Base-by-base conservation (phyloP, 2,888 invertebrate genomes). In the Arrhopalites spinosus region DNA sequence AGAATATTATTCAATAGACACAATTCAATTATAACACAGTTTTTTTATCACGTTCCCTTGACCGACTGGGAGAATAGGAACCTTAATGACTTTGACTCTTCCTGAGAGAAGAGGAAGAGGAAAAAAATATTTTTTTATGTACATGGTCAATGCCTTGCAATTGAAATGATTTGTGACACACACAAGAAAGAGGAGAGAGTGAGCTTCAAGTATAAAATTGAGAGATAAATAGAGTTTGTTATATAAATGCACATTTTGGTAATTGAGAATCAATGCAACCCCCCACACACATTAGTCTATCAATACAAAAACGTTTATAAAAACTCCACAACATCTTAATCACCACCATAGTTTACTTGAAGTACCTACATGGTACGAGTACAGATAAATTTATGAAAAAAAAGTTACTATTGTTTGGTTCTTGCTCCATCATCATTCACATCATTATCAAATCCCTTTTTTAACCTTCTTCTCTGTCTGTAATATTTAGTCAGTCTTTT, bases 181-280 rank as follows among this genome's bases (percentile, higher is more conserved):
- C n/a, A n/a, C n/a, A n/a, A n/a, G n/a, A n/a, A n/a, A n/a, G n/a
- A n/a, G n/a, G n/a, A n/a, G 36, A 45, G 67, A 23, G 29, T 67
- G 67, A 45, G 67, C 67, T 45, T 66, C 30, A 66, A 67, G 50
- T n/a, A 50, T 50, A n/a, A 50, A 50, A 50, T 45, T 7, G 8
- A 66, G n/a, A 66, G 66, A 66, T 66, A 69, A 29, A 69, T 50
- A 69, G 50, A 13, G 29, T 17, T 30, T 63, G n/a, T n/a, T n/a
- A n/a, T n/a, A 72, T 63, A 72, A 72, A 72, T 63, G 45, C 76
- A 29, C n/a, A n/a, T n/a, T 67, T 63, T 68, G 74, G 74, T 78
- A 78, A 78, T 78, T 78, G 77, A 78, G 78, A 78, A 78, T 78
- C 78, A 77, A 77, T 78, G 75, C 66, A 11, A 36, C 36, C 3